Base-by-base conservation (phyloP, 2,888 invertebrate species). In the Hermaeophaga mercurialis region DNA sequence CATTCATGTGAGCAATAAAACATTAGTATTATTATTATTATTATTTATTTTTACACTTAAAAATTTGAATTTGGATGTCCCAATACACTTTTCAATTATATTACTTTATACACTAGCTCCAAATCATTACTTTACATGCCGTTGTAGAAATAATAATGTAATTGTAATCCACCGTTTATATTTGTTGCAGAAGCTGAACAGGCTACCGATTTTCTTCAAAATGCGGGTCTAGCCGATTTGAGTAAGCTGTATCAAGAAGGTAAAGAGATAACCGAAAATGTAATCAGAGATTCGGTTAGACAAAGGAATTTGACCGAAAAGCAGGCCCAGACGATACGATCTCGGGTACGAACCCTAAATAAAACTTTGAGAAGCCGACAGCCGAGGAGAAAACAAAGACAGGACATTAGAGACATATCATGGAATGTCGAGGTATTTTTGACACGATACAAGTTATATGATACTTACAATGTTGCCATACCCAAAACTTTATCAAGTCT, bases 401-500 rank as follows among this genome's bases (percentile, higher is more conserved):
- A 82, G 9, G 92, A 93, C 74, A 90, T 92, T 58, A 79, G 92
- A 66, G 91, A 92, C 78, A 88, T 93, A 46, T 89, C 91, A 72
- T 85, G 89, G 75, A 90, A 91, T 78, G 82, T 88, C 63, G 91
- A 91, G 83, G 91, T 90, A 71, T 56, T 50, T 39, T 26, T 44
- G 41, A 49, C 36, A 38, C 22, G 17, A 49, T 54, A 38, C 24
- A 38, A 15, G 15, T 14, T 41, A 24, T 52, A 34, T 17, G 3
- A 41, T 24, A 24, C 18, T 41, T 48, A 15, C 55, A 44, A 49
- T 26, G 48, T 55, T 55, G 54, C 54, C 54, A 33, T 7, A 18
- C 48, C 43, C 22, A 22, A 4, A 7, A 5, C 7, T 22, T 22
- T 7, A 22, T 4, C 22, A 22, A 22, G 4, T 22, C 22, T 22